Evolutionary conservation across 2,888 invertebrate genomes (phyloP), one percentile per base, ranked within the genome.

Genomic region (Drosophila borealis): DNA sequence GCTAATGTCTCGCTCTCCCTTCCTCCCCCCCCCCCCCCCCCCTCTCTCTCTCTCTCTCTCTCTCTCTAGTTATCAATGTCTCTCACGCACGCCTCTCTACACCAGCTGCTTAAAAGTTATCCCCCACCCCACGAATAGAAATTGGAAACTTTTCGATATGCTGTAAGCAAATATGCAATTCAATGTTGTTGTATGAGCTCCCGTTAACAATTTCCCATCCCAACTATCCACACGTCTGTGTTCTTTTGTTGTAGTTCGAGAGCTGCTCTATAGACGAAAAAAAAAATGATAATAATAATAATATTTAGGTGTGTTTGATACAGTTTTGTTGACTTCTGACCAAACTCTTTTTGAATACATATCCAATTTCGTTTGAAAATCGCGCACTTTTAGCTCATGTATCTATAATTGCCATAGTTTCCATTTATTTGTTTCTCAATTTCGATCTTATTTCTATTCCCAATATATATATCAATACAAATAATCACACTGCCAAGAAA

Each of bases 111-210:
- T 51, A 56, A 41, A 57, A 51, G 48, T 49, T 50, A 45, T 29
- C 29, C 29, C 29, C 25, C 29, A 2, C 29, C 37, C 14, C 46
- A 66, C 57, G 59, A 70, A 70, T 51, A 21, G 25, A 77, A 74
- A 77, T 82, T 72, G 74, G 69, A 80, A 66, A 64, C 39, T 56
- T 64, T 61, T 61, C 39, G 44, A 65, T 76, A 80, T 72, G 87
- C 80, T 82, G 80, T 64, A 46, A 70, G 48, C 63, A 44, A 45
- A 70, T 54, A 42, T 63, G 45, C 44, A 77, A 69, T 62, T 69
- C 36, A 82, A 71, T 73, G 89, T 86, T 83, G 70, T 77, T 80
- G 77, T 70, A 73, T 77, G 65, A 80, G 78, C 74, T 79, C 80
- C 44, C 57, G 50, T 46, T 51, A 29, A 29, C 49, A 66, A 49